phyloP scores from a whole-genome alignment of 2,113 vertebrate species.

The human region GRCh38 chr4:180015501-180016000 shows the following conservation, averaged over 20 bases:
- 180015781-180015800: neutral
- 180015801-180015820: neutral
- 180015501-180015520: neutral
- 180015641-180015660: fast-evolving
- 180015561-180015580: neutral
- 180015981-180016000: neutral
- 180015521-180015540: no score
- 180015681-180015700: neutral
- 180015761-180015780: neutral
- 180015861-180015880: neutral
- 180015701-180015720: neutral
- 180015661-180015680: fast-evolving
- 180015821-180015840: neutral
- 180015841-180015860: neutral
- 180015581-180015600: neutral
- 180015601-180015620: fast-evolving
- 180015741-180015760: neutral
- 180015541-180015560: neutral
- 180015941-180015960: neutral
- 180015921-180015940: neutral
- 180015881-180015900: neutral
- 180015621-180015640: neutral
- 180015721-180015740: neutral
- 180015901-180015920: neutral
- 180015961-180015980: neutral